Evolutionary conservation across 2,888 invertebrate species (phyloP).

Genomic region (Trachelus tabidus): DNA sequence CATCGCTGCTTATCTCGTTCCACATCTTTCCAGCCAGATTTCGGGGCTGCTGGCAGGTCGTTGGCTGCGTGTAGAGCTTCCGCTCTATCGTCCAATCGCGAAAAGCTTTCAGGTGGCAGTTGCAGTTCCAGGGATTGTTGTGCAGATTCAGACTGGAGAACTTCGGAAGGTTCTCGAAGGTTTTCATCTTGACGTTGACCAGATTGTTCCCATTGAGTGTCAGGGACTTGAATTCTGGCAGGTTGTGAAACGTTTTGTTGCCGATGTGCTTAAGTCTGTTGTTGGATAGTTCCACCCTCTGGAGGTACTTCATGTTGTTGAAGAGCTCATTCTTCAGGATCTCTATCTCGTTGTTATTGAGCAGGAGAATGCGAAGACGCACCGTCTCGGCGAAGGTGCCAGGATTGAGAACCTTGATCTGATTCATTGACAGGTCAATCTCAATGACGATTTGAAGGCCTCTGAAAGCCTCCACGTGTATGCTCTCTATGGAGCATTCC

Average conservation of each 20-base stretch:
- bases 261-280: conserved; percentile 79
- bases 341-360: conserved; percentile 82
- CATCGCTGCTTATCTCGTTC: conserved; percentile 76
- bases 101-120: conserved; percentile 84
- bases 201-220: conserved; percentile 81
- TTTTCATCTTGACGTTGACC: conserved; percentile 74
- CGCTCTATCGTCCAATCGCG: conserved; percentile 80
- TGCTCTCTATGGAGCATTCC: conserved; percentile 78
- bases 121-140: conserved; percentile 90
- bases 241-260: conserved; percentile 76
- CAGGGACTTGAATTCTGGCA: conserved; percentile 76
- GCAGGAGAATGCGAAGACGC: conserved; percentile 77
- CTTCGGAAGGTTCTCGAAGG: conserved; percentile 74
- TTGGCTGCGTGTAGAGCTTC: conserved; percentile 80
- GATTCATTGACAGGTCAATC: conserved; percentile 83
- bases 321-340: conserved; percentile 82
- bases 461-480: conserved; percentile 82
- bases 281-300: conserved; percentile 81
- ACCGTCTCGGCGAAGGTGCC: conserved; percentile 79
- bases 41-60: conserved; percentile 78
- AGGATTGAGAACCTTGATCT: conserved; percentile 73
- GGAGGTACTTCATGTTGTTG: conserved; percentile 77
- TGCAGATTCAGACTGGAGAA: conserved; percentile 80
- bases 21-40: conserved; percentile 77
- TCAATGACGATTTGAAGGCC: conserved; percentile 84